phyloP scores from a whole-genome alignment of 2,113 vertebrate genomes.

The Hipposideros armiger region DNA sequence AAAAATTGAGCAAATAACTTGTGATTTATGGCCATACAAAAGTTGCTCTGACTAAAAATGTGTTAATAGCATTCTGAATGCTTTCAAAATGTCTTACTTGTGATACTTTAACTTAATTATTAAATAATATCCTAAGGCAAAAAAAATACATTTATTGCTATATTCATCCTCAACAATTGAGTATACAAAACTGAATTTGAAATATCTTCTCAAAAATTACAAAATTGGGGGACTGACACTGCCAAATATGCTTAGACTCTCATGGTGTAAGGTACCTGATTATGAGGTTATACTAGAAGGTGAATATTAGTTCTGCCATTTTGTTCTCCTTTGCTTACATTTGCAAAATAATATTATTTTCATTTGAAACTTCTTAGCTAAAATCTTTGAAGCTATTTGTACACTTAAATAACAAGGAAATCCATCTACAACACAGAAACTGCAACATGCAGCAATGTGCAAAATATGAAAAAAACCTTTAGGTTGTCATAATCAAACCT shows the following conservation, averaged over 20 bases:
- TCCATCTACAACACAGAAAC: not conserved
- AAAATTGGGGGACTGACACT: not conserved
- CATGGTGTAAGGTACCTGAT: not conserved
- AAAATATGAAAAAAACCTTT: not conserved
- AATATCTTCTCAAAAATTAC: not conserved
- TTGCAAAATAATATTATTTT: conserved; percentile 23
- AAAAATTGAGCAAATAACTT: conserved; percentile 7
- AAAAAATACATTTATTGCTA: not conserved
- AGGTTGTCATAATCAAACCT: not conserved
- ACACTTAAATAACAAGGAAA: not conserved
- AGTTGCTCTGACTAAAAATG: not conserved
- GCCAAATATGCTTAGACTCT: not conserved
- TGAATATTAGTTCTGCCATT: not conserved
- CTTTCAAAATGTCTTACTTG: not conserved
- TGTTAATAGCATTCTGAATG: not conserved
- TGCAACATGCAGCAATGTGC: not conserved
- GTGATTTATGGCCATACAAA: not conserved
- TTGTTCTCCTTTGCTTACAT: not conserved
- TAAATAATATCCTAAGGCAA: not conserved
- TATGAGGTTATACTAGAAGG: not conserved
- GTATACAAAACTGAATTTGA: not conserved
- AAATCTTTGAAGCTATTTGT: not conserved
- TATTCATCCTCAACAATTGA: not conserved
- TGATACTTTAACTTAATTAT: conserved; percentile 32
- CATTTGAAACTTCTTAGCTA: not conserved